phyloP scores from a whole-genome alignment of 2,113 vertebrate species.

The Hassar affinis region DNA sequence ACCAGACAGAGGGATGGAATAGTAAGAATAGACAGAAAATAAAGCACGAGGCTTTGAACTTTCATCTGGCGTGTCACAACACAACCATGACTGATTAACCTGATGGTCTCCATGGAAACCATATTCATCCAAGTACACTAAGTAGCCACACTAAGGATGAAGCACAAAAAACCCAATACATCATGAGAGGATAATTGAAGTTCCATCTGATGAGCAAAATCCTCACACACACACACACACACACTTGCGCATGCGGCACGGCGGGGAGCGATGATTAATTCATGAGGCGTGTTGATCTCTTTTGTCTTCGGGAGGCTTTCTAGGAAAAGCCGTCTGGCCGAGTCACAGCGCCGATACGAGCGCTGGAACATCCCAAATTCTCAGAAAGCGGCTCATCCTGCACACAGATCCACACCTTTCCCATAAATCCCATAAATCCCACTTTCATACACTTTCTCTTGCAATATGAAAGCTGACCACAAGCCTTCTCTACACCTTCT shows the following conservation, averaged over 20 bases:
- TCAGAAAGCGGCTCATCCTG: not conserved
- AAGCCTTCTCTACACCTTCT: not conserved
- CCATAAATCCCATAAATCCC: slow-evolving; percentile 31
- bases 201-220: slow-evolving; percentile 22
- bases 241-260: too few relatives aligned
- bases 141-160: not conserved
- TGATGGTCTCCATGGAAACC: slow-evolving; percentile 43
- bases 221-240: not conserved
- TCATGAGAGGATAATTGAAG: slow-evolving; percentile 59
- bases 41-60: too few relatives aligned
- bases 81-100: slow-evolving; percentile 36
- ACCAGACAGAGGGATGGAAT: not conserved
- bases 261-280: slow-evolving; percentile 13
- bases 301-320: slow-evolving; percentile 19
- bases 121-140: slow-evolving; percentile 31
- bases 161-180: not conserved
- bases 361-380: not conserved
- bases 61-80: slow-evolving; percentile 24
- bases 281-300: not conserved
- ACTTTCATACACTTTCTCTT: not conserved
- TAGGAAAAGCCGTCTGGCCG: not conserved
- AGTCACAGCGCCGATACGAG: not conserved
- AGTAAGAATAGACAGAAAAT: slow-evolving; percentile 10
- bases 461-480: too few relatives aligned
- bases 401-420: not conserved